Evolutionary conservation across 2,113 vertebrate species (phyloP).

Genomic region (Peromyscus leucopus): DNA sequence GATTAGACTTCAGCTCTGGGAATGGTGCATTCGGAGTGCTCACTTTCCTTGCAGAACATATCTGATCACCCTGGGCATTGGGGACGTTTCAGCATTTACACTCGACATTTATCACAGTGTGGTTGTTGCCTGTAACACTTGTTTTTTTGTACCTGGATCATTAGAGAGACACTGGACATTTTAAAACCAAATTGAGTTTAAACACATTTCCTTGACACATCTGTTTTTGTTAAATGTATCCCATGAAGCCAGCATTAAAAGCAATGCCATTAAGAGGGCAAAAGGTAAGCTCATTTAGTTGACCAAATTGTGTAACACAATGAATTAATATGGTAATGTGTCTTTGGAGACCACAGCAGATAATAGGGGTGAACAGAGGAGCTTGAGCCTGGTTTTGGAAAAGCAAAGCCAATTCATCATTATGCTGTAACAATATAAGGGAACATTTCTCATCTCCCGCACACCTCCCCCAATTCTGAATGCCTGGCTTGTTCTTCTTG

Average conservation of each 20-base stretch:
- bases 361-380: conserved; percentile 90
- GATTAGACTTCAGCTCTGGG: conserved; percentile 35
- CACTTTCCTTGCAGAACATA: conserved; percentile 37
- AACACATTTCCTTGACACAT: conserved; percentile 86
- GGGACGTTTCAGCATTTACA: conserved; percentile 44
- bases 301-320: conserved; percentile 88
- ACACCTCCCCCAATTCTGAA: conserved; percentile 67
- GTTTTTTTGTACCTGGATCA: conserved; percentile 80
- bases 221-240: conserved; percentile 87
- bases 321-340: conserved; percentile 90
- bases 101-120: conserved; percentile 64
- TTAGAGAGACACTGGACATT: conserved; percentile 86
- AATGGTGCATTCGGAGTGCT: conserved; percentile 24
- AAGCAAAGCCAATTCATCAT: conserved; percentile 90
- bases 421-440: conserved; percentile 83
- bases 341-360: conserved; percentile 89
- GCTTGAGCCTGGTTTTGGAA: conserved; percentile 85
- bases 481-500: conserved; percentile 77
- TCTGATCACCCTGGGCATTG: conserved; percentile 36
- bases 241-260: conserved; percentile 87
- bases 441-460: conserved; percentile 86
- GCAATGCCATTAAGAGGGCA: conserved; percentile 89
- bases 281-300: conserved; percentile 88
- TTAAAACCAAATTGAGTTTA: conserved; percentile 88
- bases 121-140: conserved; percentile 61